A percentile compares a stretch with the other conserved stretches of the same genome.
Evolutionary conservation across 1,140 invertebrate species (phyloP).

Genomic region (Ceratina australensis): DNA sequence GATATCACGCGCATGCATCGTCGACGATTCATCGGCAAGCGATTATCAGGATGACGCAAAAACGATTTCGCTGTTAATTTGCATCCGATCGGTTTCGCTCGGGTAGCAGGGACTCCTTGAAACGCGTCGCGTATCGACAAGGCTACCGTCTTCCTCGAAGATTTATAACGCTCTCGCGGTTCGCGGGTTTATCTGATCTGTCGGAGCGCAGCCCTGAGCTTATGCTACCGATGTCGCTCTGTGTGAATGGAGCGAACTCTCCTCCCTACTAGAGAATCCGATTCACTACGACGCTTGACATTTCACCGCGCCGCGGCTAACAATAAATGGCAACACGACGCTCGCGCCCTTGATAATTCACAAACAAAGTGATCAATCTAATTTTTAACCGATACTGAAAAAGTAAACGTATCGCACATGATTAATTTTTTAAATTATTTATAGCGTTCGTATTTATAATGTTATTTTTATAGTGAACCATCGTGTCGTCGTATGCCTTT

Average conservation of each 20-base stretch:
- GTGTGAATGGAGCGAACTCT: constrained; percentile 35
- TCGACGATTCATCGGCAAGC: background rate
- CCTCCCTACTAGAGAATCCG: constrained; percentile 30
- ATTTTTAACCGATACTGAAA: too few relatives aligned
- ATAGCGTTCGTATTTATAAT: too few relatives aligned
- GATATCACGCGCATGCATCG: background rate
- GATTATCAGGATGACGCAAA: constrained; percentile 19
- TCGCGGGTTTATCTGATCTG: constrained; percentile 37
- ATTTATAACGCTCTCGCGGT: constrained; percentile 22
- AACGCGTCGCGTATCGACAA: constrained; percentile 44
- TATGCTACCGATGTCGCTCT: constrained; percentile 35
- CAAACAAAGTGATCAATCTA: too few relatives aligned
- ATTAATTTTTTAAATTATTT: too few relatives aligned
- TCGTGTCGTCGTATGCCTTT: background rate
- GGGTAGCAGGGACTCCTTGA: constrained; percentile 18
- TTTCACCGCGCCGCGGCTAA: constrained; percentile 7
- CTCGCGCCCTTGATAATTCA: too few relatives aligned
- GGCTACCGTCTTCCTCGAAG: constrained; percentile 41
- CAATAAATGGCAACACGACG: too few relatives aligned
- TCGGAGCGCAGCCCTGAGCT: constrained; percentile 17
- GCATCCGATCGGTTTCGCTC: constrained; percentile 7
- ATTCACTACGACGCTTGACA: constrained; percentile 31
- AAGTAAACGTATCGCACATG: too few relatives aligned
- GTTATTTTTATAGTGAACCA: too few relatives aligned
- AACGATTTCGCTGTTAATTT: constrained; percentile 26